phyloP scores from a whole-genome alignment of 2,797 vertebrate genomes.

The Typhlichthys subterraneus region DNA sequence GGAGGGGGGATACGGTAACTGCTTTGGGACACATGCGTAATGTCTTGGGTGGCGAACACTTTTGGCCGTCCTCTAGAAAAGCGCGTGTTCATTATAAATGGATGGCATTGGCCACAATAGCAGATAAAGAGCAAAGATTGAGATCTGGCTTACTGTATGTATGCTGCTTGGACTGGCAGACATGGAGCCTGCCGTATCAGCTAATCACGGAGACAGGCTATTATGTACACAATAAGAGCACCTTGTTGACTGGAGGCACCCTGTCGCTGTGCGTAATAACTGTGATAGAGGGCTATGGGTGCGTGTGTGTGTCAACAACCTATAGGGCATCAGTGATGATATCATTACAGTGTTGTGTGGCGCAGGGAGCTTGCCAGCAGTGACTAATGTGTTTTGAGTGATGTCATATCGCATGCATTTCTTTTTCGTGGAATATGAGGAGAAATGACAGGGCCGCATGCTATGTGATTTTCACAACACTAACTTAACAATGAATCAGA shows the following conservation, averaged over 20 bases:
- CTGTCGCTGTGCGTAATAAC: conserved; percentile 11
- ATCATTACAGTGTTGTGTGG: conserved; percentile 10
- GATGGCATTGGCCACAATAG: too few species aligned
- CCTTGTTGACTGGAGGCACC: conserved; percentile 39
- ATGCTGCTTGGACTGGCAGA: conserved; percentile 2
- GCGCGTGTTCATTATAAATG: neutral
- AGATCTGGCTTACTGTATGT: neutral
- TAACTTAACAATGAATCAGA: neutral
- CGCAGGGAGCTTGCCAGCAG: neutral
- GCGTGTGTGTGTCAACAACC: conserved; percentile 36
- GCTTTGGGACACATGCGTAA: neutral
- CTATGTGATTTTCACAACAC: too few species aligned
- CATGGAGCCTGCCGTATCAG: conserved; percentile 33
- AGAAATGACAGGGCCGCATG: neutral
- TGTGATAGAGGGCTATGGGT: neutral
- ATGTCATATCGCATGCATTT: conserved; percentile 35
- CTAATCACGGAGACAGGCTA: conserved; percentile 39
- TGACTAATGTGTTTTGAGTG: conserved; percentile 25
- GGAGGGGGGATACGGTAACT: neutral
- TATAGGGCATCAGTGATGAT: conserved; percentile 18
- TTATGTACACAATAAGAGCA: conserved; percentile 56
- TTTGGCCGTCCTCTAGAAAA: neutral
- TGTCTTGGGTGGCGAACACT: neutral
- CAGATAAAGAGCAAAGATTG: neutral
- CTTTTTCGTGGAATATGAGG: neutral